Evolutionary conservation across 2,888 invertebrate genomes (phyloP).

Genomic region (Drosophila anomalipes): DNA sequence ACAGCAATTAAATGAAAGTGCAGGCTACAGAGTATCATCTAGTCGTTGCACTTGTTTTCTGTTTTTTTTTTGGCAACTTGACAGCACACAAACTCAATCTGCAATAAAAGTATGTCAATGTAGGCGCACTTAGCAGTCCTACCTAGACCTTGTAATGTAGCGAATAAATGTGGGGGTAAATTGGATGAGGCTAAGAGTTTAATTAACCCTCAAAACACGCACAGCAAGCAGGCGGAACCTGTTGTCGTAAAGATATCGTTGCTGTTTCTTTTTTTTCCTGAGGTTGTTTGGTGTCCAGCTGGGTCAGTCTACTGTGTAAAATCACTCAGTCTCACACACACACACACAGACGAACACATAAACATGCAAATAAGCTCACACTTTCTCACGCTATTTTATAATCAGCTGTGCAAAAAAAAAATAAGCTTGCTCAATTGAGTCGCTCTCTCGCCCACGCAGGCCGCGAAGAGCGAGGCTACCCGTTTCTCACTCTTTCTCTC

Average conservation of each 20-base stretch:
- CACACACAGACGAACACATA: constrained; percentile 3
- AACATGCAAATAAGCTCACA: not conserved
- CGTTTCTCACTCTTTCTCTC: constrained; percentile 9
- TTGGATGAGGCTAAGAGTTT: constrained; percentile 31
- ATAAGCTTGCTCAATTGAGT: constrained; percentile 31
- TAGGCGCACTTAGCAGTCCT: constrained; percentile 15
- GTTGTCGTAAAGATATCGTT: constrained; percentile 44
- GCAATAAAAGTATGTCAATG: constrained; percentile 51
- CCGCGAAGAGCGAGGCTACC: constrained; percentile 10
- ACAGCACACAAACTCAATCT: constrained; percentile 25
- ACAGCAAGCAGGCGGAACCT: constrained; percentile 54
- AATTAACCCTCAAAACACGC: constrained; percentile 35
- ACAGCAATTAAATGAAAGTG: not conserved
- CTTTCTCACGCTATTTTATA: constrained; percentile 3
- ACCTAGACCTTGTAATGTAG: constrained; percentile 48
- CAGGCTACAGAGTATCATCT: not conserved
- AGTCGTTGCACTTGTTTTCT: not conserved
- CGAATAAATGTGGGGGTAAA: constrained; percentile 26
- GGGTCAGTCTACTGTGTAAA: constrained; percentile 15
- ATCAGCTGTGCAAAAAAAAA: constrained; percentile 55
- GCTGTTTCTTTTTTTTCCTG: not conserved
- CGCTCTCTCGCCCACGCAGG: constrained; percentile 19
- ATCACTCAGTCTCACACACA: constrained; percentile 4
- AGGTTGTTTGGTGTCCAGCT: constrained; percentile 13
- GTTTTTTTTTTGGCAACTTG: constrained; percentile 42